Conservation (phyloP, 2,888 invertebrate species). For the Euplagia quadripunctaria region DNA sequence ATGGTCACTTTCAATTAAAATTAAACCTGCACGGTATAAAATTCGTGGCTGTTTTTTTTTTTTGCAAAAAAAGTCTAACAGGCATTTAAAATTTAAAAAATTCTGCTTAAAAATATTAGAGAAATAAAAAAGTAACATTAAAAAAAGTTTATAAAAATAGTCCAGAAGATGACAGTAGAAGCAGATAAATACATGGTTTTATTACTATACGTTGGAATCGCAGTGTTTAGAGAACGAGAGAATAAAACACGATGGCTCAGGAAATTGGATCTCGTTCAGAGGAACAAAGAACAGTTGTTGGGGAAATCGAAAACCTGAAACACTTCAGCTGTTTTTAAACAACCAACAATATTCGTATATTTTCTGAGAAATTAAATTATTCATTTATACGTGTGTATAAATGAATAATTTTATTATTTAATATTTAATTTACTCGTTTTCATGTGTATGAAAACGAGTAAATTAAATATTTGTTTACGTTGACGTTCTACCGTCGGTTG, state of each 20-base stretch:
- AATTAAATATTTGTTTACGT: not conserved
- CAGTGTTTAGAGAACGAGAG: slow-evolving; percentile 56
- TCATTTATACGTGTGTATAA: no score
- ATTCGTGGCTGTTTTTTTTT: no score
- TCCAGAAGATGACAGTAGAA: slow-evolving; percentile 19
- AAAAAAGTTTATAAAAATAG: not conserved
- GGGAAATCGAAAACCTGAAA: slow-evolving; percentile 66
- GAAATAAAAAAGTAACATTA: no score
- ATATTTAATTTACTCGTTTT: no score
- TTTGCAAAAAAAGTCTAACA: no score
- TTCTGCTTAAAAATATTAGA: no score
- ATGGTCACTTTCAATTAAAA: no score
- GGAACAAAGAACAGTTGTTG: slow-evolving; percentile 60
- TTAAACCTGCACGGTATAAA: no score
- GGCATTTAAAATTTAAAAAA: no score
- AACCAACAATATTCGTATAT: slow-evolving; percentile 13
- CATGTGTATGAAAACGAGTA: not conserved
- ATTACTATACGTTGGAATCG: slow-evolving; percentile 27
- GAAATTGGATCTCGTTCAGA: slow-evolving; percentile 71
- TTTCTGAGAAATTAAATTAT: slow-evolving; percentile 10
- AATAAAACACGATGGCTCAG: slow-evolving; percentile 64
- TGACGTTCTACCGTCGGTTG: not conserved
- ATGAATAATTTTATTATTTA: no score
- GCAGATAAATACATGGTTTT: slow-evolving; percentile 20
- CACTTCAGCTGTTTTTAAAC: slow-evolving; percentile 23